These are phyloP conservation scores for Ondatra zibethicus DNA, from an alignment of 2,113 vertebrate genomes.

Conservation along the genomic window DNA sequence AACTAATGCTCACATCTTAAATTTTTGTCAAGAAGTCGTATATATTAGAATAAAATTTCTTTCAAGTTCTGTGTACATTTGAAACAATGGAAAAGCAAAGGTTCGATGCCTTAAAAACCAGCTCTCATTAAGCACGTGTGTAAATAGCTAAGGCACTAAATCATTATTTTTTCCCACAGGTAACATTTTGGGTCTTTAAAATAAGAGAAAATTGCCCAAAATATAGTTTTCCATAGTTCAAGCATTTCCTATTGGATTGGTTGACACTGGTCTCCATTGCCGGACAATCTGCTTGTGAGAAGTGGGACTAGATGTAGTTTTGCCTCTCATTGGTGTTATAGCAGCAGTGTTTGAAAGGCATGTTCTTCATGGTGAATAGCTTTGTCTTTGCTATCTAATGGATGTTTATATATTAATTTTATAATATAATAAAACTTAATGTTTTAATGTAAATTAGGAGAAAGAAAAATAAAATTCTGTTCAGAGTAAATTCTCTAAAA, in stretches of 20 bases:
- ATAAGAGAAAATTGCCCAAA: not conserved
- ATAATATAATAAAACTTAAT: not conserved
- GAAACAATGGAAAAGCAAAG: constrained; percentile 20
- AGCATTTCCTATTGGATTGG: not conserved
- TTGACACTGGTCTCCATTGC: not conserved
- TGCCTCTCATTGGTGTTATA: constrained; percentile 19
- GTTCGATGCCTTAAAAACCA: not conserved
- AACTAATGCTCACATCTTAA: not conserved
- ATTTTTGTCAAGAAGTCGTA: constrained; percentile 14
- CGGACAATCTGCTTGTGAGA: not conserved
- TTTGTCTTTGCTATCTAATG: not conserved
- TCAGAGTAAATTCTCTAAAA: not conserved
- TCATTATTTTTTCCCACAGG: not conserved
- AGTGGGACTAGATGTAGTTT: not conserved
- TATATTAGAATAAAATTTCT: not conserved
- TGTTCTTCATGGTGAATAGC: not conserved
- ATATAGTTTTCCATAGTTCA: not conserved
- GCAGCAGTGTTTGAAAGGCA: constrained; percentile 21
- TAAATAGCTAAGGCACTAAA: constrained; percentile 30
- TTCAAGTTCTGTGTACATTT: not conserved
- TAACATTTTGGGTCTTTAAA: constrained; percentile 14
- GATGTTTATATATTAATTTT: not conserved
- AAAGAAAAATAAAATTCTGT: constrained; percentile 1
- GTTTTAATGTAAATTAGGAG: constrained; percentile 8
- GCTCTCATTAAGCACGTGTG: not conserved